Evolutionary conservation across 2,888 invertebrate genomes (phyloP).

Genomic region (Aphodius sticticus): DNA sequence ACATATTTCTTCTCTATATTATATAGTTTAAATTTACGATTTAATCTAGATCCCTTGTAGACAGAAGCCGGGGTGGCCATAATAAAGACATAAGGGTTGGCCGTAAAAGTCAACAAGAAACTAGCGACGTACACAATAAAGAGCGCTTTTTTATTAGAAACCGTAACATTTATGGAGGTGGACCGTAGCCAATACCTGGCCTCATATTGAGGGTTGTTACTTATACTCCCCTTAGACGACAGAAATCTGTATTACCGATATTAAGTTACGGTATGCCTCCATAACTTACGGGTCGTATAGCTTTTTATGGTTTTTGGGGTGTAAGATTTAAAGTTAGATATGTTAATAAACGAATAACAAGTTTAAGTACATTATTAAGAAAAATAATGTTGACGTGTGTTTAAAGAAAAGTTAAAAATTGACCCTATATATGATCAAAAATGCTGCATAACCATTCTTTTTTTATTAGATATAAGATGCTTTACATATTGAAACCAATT

Average conservation of each 20-base stretch:
- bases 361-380: too few relatives aligned
- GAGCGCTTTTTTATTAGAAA: conserved; percentile 22
- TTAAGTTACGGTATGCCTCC: not conserved
- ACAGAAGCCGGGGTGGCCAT: not conserved
- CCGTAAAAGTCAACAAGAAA: conserved; percentile 25
- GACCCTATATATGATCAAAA: too few relatives aligned
- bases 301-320: too few relatives aligned
- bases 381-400: too few relatives aligned
- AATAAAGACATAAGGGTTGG: conserved; percentile 18
- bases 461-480: too few relatives aligned
- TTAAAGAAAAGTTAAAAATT: too few relatives aligned
- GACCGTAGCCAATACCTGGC: not conserved
- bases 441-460: too few relatives aligned
- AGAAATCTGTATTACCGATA: not conserved
- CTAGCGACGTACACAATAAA: conserved; percentile 24
- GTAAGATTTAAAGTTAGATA: too few relatives aligned
- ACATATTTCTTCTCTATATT: conserved; percentile 4
- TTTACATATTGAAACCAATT: too few relatives aligned
- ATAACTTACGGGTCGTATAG: too few relatives aligned
- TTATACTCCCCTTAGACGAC: not conserved
- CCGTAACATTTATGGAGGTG: conserved; percentile 17
- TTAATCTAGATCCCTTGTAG: conserved; percentile 19
- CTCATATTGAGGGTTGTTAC: not conserved
- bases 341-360: too few relatives aligned
- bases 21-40: conserved; percentile 27